Conservation (phyloP, 2,113 vertebrate species). For the Bos indicus region DNA sequence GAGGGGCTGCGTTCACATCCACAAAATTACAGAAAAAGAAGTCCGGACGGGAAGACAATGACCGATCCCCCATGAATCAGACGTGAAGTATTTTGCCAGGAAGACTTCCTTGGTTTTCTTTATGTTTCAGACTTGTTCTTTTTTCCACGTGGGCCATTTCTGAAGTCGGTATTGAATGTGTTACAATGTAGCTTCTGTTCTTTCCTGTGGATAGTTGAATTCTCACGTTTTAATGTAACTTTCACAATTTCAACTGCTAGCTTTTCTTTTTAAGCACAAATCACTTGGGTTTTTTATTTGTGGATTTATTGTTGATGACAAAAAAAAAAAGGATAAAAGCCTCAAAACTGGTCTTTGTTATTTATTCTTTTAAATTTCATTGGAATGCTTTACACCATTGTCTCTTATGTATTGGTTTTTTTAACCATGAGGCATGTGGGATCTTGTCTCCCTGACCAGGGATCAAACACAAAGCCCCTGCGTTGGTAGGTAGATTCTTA, state of each 20-base stretch:
- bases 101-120: background rate
- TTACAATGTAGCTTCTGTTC: background rate
- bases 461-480: background rate
- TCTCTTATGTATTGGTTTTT: background rate
- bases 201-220: fast-evolving
- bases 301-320: background rate
- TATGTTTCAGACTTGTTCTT: background rate
- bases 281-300: background rate
- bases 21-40: background rate
- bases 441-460: background rate
- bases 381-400: background rate
- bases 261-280: background rate
- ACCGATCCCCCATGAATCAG: fast-evolving
- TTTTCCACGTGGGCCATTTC: background rate
- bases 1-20: too few species aligned
- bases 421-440: fast-evolving
- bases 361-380: background rate
- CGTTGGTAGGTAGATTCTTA: background rate
- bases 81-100: fast-evolving
- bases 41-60: fast-evolving
- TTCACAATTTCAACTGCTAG: background rate
- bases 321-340: background rate
- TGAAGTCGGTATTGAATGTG: background rate
- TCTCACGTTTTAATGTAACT: background rate
- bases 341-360: background rate